Conservation (phyloP, 2,113 vertebrate genomes). For the Danionella cerebrum region DNA sequence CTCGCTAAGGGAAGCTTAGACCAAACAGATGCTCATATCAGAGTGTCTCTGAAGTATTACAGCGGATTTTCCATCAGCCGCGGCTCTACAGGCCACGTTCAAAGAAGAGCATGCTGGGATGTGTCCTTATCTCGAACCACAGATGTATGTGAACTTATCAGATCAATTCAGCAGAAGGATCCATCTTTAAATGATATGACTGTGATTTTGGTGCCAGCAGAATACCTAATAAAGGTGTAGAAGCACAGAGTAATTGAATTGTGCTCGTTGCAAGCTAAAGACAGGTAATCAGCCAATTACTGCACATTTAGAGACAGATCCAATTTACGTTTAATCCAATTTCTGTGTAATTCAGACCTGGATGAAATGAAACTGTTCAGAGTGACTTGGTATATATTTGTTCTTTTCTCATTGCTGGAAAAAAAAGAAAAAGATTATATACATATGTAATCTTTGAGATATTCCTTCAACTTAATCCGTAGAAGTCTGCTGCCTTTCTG, state of each 20-base stretch:
- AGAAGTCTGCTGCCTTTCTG: too few species aligned
- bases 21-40: conserved; percentile 45
- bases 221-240: conserved; percentile 7
- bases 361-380: conserved; percentile 28
- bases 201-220: not conserved
- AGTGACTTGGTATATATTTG: conserved; percentile 2
- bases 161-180: conserved; percentile 40
- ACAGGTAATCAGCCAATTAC: conserved; percentile 39
- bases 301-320: conserved; percentile 27
- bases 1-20: conserved; percentile 24
- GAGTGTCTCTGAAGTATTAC: conserved; percentile 50
- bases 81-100: conserved; percentile 41
- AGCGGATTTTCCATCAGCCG: conserved; percentile 44
- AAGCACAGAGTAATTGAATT: conserved; percentile 40
- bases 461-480: too few species aligned
- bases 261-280: conserved; percentile 26
- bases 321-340: conserved; percentile 33
- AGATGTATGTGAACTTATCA: conserved; percentile 48
- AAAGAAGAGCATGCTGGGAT: conserved; percentile 48
- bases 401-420: not conserved
- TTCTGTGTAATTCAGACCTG: conserved; percentile 31
- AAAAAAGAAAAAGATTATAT: too few species aligned
- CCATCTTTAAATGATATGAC: conserved; percentile 36
- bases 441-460: too few species aligned
- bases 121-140: conserved; percentile 53